These are phyloP conservation scores for Protosalanx chinensis DNA, from an alignment of 2,797 vertebrate genomes.

Conservation along the genomic window DNA sequence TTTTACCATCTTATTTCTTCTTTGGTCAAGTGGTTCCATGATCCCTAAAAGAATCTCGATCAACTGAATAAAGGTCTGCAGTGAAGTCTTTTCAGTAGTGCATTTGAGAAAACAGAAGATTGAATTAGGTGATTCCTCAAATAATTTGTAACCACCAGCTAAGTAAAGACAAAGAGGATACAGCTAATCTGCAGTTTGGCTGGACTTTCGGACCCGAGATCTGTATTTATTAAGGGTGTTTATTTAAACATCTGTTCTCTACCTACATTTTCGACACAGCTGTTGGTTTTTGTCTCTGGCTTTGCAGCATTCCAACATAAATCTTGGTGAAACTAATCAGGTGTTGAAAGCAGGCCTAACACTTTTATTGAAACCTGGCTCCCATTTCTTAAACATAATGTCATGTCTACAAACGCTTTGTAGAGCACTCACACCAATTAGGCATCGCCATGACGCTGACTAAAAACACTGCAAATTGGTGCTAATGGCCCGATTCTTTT, in stretches of 20 bases:
- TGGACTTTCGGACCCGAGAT: neutral
- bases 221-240: neutral
- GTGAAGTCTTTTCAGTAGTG: too few relatives aligned
- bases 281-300: neutral
- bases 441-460: neutral
- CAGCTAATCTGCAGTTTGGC: neutral
- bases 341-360: slow-evolving; percentile 18
- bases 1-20: too few relatives aligned
- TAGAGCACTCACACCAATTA: neutral
- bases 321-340: neutral
- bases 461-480: neutral
- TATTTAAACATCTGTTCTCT: neutral
- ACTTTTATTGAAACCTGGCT: slow-evolving; percentile 14
- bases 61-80: too few relatives aligned
- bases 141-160: too few relatives aligned
- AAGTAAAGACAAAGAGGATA: too few relatives aligned
- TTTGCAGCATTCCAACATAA: slow-evolving; percentile 3
- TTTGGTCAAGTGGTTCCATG: too few relatives aligned
- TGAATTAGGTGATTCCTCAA: too few relatives aligned
- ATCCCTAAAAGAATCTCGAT: too few relatives aligned
- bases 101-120: too few relatives aligned
- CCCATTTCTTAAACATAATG: slow-evolving; percentile 22
- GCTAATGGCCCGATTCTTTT: neutral
- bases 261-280: neutral
- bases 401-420: slow-evolving; percentile 12